A percentile compares a stretch with the other conserved stretches of the same genome.
Conservation (phyloP, 2,113 vertebrate species). For the Falcunculus frontatus region DNA sequence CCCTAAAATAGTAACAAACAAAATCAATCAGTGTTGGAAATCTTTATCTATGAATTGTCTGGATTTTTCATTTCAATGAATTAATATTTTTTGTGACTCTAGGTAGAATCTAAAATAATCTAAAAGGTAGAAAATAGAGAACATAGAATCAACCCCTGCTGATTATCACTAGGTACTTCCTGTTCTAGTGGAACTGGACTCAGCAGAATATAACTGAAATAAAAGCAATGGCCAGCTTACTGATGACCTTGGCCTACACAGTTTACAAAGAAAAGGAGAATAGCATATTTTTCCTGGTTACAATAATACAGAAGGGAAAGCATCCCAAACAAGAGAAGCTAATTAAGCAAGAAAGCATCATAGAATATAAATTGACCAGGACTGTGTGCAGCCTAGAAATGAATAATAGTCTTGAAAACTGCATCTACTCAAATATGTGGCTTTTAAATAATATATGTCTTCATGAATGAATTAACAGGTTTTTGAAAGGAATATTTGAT, state of each 20-base stretch:
- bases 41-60: background rate
- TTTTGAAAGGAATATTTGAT: constrained; percentile 51
- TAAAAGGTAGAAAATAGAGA: background rate
- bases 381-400: background rate
- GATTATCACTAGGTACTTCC: background rate
- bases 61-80: background rate
- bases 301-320: background rate
- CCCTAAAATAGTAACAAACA: background rate
- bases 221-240: background rate
- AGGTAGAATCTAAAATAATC: background rate
- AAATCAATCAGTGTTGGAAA: background rate
- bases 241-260: background rate
- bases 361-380: constrained; percentile 30
- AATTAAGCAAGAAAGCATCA: constrained; percentile 6
- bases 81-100: background rate
- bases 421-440: background rate
- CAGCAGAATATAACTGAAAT: background rate
- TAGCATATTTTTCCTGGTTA: background rate
- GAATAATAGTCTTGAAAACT: constrained; percentile 1
- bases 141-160: background rate
- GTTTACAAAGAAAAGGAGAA: background rate
- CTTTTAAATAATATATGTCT: constrained; percentile 54
- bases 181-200: background rate
- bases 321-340: background rate
- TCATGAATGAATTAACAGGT: constrained; percentile 58